Conservation (phyloP, 2,113 vertebrate species). For the Nasalis larvatus region DNA sequence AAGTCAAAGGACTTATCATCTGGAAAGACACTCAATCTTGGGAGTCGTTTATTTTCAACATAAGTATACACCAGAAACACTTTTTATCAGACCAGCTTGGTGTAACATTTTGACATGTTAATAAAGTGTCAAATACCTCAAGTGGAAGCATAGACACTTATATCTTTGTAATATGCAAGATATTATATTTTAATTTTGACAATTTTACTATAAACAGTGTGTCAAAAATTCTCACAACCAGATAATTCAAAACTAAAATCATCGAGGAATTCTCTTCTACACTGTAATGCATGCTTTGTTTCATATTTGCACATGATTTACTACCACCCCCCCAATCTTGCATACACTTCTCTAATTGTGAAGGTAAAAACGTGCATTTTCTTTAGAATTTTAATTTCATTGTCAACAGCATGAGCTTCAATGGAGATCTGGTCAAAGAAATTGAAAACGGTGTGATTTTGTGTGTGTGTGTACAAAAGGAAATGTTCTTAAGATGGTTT, state of each 20-base stretch:
- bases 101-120: conserved; percentile 16
- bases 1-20: neutral
- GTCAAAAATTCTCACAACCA: conserved; percentile 50
- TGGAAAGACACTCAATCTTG: neutral
- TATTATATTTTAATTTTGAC: conserved; percentile 66
- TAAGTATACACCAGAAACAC: conserved; percentile 1
- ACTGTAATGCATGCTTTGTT: neutral
- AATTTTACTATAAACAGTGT: conserved; percentile 54
- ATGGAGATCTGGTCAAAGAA: neutral
- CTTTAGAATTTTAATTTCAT: neutral
- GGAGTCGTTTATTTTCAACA: conserved; percentile 39
- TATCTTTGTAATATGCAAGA: conserved; percentile 48
- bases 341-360: neutral
- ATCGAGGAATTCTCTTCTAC: neutral
- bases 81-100: conserved; percentile 31
- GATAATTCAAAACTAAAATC: conserved; percentile 39
- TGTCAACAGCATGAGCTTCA: neutral
- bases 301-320: neutral
- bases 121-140: conserved; percentile 53
- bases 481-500: neutral
- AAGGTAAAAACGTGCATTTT: neutral
- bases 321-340: neutral
- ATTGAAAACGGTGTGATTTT: neutral
- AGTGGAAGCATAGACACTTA: conserved; percentile 1
- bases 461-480: neutral